Percentiles rank a stretch among this genome's conserved stretches.
Conservation (phyloP, 2,888 invertebrate genomes). For the Cephus rjabovi region DNA sequence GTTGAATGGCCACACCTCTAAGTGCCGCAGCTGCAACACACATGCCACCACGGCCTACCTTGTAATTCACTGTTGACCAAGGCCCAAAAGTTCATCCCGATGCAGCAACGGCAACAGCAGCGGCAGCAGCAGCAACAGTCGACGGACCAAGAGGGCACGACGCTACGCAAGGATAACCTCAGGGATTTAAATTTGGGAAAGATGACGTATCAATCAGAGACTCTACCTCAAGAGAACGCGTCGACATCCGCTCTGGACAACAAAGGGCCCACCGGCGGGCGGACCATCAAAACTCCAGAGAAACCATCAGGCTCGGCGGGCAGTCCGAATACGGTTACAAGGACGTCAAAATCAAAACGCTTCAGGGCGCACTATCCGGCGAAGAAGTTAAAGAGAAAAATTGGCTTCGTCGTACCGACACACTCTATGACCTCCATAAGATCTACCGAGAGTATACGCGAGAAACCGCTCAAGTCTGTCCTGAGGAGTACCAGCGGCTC, state of each 20-base stretch:
- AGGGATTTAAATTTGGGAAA: too few relatives aligned
- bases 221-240: too few relatives aligned
- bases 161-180: too few relatives aligned
- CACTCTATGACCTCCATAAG: slow-evolving; percentile 18
- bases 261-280: too few relatives aligned
- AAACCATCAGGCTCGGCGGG: too few relatives aligned
- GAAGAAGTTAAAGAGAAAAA: slow-evolving; percentile 21
- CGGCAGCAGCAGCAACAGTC: slow-evolving; percentile 16
- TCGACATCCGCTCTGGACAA: too few relatives aligned
- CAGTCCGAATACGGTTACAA: too few relatives aligned
- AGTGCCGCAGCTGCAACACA: slow-evolving; percentile 80
- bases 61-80: slow-evolving; percentile 33
- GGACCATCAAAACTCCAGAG: too few relatives aligned
- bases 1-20: slow-evolving; percentile 86
- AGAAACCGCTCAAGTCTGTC: slow-evolving; percentile 27
- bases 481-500: slow-evolving; percentile 20
- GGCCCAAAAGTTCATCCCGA: not conserved
- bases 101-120: slow-evolving; percentile 17
- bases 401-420: slow-evolving; percentile 21
- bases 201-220: too few relatives aligned
- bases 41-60: slow-evolving; percentile 55
- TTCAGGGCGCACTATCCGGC: slow-evolving; percentile 4
- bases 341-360: too few relatives aligned
- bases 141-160: not conserved
- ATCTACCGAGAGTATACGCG: slow-evolving; percentile 26